Percentiles rank a stretch among this genome's conserved stretches.
phyloP scores from a whole-genome alignment of 2,113 vertebrate species.

The Morphnarchus princeps region DNA sequence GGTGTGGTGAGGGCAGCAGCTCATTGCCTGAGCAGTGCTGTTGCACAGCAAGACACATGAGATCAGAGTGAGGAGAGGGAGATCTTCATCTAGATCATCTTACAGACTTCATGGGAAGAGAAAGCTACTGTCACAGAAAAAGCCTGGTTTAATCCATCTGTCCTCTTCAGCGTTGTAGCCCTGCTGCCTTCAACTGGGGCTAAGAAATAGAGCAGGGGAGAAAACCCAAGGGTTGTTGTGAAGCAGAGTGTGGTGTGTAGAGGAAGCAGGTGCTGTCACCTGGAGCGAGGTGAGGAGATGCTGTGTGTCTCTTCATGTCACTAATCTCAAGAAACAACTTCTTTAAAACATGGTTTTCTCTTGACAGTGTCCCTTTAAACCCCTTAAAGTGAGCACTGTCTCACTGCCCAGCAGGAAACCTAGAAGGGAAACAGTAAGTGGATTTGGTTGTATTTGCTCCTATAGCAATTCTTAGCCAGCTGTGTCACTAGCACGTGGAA shows the following conservation, averaged over 20 bases:
- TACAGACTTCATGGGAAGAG: not conserved
- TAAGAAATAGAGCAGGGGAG: not conserved
- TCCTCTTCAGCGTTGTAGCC: not conserved
- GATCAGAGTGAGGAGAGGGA: not conserved
- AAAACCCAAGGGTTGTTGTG: not conserved
- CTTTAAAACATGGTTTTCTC: constrained; percentile 70
- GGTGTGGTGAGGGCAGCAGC: not conserved
- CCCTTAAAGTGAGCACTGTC: constrained; percentile 72
- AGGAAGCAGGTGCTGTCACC: not conserved
- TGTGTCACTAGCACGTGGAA: not conserved
- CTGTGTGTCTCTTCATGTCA: not conserved
- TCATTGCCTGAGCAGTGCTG: not conserved
- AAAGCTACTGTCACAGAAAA: not conserved
- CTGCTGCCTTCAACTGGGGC: not conserved
- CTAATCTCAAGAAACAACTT: constrained; percentile 1
- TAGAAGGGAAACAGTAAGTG: constrained; percentile 77
- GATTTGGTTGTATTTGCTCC: not conserved
- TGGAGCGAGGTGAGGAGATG: not conserved
- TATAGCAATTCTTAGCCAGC: not conserved
- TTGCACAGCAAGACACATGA: not conserved
- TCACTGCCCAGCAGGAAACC: constrained; percentile 75
- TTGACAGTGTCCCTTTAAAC: constrained; percentile 74
- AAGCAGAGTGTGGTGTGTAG: not conserved
- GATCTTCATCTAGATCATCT: not conserved
- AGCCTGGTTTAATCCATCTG: not conserved